These are phyloP conservation scores for Balaenoptera acutorostrata DNA, from an alignment of 2,113 vertebrate genomes.

Conservation along the genomic window DNA sequence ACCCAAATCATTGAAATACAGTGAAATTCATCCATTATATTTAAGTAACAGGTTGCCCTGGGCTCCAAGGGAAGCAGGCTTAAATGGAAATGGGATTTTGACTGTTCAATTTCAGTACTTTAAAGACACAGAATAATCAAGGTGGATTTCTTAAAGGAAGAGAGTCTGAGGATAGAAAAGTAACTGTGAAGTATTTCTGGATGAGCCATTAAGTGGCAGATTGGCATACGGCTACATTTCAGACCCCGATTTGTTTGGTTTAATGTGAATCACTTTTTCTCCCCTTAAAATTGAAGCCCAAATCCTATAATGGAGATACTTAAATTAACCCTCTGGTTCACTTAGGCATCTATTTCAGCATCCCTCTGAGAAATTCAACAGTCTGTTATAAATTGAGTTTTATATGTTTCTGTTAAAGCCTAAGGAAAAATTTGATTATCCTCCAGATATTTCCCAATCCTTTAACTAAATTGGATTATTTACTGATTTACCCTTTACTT, in stretches of 20 bases:
- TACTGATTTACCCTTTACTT: constrained; percentile 58
- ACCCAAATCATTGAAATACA: constrained; percentile 69
- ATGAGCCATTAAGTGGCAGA: constrained; percentile 59
- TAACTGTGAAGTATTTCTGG: constrained; percentile 54
- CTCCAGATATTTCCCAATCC: constrained; percentile 40
- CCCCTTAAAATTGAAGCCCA: constrained; percentile 41
- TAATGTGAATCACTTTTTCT: constrained; percentile 35
- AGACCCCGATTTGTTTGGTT: constrained; percentile 62
- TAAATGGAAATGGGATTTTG: constrained; percentile 58
- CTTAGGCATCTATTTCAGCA: constrained; percentile 53
- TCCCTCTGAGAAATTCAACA: constrained; percentile 56
- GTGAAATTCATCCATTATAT: constrained; percentile 59
- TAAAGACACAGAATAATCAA: constrained; percentile 70
- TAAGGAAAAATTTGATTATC: constrained; percentile 63
- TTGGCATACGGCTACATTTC: constrained; percentile 43
- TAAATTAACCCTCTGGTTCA: constrained; percentile 63
- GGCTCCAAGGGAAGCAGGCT: constrained; percentile 51
- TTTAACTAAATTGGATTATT: constrained; percentile 51
- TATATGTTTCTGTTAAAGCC: constrained; percentile 57
- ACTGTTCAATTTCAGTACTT: constrained; percentile 65
- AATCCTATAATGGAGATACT: constrained; percentile 64
- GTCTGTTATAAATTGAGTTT: constrained; percentile 63
- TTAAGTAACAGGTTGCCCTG: constrained; percentile 71
- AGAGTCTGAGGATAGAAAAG: constrained; percentile 47
- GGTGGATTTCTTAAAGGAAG: constrained; percentile 65